A percentile compares a stretch with the other conserved stretches of the same genome.
phyloP scores from a whole-genome alignment of 2,797 vertebrate species.

The Pogonophryne albipinna region DNA sequence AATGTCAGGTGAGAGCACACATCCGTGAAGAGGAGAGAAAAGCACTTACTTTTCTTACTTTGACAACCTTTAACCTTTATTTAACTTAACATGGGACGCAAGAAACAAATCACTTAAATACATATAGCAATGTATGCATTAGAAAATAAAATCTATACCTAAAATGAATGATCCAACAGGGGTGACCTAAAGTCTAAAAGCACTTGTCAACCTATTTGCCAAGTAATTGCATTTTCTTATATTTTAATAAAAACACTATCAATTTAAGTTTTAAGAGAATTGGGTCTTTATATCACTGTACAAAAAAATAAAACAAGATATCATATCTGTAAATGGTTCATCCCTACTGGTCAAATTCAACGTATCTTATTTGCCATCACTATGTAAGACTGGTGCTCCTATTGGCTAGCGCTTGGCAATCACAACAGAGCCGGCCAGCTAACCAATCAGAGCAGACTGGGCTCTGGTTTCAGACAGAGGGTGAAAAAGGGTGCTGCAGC shows the following conservation, averaged over 20 bases:
- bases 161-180: background rate
- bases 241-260: background rate
- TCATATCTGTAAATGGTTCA: too few species aligned
- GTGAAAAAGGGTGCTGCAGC: too few species aligned
- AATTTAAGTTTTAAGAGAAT: background rate
- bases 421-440: too few species aligned
- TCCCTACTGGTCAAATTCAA: too few species aligned
- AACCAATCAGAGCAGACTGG: too few species aligned
- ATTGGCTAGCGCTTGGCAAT: too few species aligned
- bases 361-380: too few species aligned
- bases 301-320: too few species aligned
- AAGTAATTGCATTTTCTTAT: background rate
- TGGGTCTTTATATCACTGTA: background rate
- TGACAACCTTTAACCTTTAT: background rate
- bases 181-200: too few species aligned
- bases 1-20: conserved; percentile 7
- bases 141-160: background rate
- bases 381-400: too few species aligned
- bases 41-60: conserved; percentile 1
- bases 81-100: conserved; percentile 5
- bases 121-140: background rate
- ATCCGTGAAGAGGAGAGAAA: conserved; percentile 18
- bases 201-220: too few species aligned
- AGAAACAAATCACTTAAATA: background rate
- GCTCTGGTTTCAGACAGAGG: too few species aligned